Base-by-base conservation (phyloP, 2,888 invertebrate species). In the Hipparchia sbordonii region DNA sequence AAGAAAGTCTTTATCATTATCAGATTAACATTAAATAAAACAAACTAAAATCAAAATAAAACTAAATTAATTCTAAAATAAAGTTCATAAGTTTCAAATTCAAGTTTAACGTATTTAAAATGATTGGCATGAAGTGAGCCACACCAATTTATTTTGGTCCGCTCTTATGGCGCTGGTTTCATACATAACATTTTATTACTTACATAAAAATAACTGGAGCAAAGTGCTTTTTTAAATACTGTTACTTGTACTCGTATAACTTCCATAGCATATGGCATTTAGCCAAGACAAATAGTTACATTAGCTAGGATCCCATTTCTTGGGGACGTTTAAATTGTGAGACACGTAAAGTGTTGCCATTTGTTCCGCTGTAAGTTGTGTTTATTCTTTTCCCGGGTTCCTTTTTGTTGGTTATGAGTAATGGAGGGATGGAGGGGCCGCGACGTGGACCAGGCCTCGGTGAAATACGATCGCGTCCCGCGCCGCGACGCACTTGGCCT, bases 301-400 rank as follows among this genome's bases (percentile, higher is more conserved):
- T 88, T 90, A 89, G 85, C 84, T 85, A 83, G 85, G 86, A 87
- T 87, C 85, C 87, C 87, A 88, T 89, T 87, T 88, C 86, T 85
- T 84, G 78, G 82, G 84, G 84, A 84, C 88, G 84, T 89, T 90
- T 89, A 89, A 89, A 87, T 89, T 89, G 88, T 87, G 88, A 86
- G 87, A 86, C 87, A 87, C 88, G 87, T 89, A 90, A 87, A 91
- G 90, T 89, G 91, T 88, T 86, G 82, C 87, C 86, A 90, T 91
- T 90, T 90, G 87, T 90, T 88, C 86, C 81, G 78, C 83, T 86
- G 87, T 86, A 87, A 88, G 86, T 88, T 88, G 86, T 89, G 88
- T 89, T 88, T 90, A 89, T 89, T 89, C 84, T 87, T 86, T 87
- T 82, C 84, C 83, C 82, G 82, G 78, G 79, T 81, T 87, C 84